Conservation (phyloP, 2,797 vertebrate species). For the Acomys russatus region DNA sequence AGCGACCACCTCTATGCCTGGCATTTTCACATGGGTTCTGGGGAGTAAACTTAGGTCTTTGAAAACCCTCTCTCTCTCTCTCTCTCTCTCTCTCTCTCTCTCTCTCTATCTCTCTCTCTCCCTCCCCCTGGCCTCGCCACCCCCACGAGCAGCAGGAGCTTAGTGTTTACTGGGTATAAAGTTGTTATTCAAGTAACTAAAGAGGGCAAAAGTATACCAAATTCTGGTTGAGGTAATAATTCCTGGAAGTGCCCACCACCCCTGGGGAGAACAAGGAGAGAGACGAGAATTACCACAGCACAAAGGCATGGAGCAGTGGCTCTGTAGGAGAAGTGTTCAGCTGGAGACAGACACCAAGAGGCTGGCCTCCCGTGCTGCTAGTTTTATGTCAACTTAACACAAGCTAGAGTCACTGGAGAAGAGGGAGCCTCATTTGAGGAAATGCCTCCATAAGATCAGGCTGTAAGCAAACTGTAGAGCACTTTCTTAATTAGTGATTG, state of each 20-base stretch:
- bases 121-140: too few relatives aligned
- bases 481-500: not conserved
- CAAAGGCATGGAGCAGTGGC: not conserved
- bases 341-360: not conserved
- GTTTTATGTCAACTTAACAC: not conserved
- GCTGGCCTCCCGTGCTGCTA: not conserved
- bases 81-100: too few relatives aligned
- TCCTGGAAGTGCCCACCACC: not conserved
- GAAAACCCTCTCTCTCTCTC: too few relatives aligned
- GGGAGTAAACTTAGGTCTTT: not conserved
- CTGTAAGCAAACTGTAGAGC: not conserved
- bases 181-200: not conserved
- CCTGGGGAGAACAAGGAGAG: accelerated
- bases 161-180: not conserved
- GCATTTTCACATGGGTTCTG: not conserved
- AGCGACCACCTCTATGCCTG: not conserved
- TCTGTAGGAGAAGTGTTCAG: not conserved
- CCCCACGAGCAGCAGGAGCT: not conserved
- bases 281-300: not conserved
- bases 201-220: not conserved
- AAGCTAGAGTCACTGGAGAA: not conserved
- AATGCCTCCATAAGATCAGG: not conserved
- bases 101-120: too few relatives aligned
- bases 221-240: not conserved
- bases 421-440: not conserved